These are phyloP conservation scores for Masticophis lateralis DNA, from an alignment of 2,797 vertebrate species.

Conservation along the genomic window DNA sequence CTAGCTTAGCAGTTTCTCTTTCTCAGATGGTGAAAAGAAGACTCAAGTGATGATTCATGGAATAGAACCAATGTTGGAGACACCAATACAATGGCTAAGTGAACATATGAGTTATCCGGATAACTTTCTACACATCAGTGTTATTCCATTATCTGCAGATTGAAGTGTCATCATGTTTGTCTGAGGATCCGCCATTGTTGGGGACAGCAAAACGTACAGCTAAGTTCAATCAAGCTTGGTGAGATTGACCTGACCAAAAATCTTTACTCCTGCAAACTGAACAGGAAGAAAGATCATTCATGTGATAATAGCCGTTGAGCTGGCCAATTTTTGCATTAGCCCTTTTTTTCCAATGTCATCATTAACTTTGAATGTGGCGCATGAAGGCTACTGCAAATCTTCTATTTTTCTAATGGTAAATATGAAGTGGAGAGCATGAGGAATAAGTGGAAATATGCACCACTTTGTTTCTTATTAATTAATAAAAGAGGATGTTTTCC, in stretches of 20 bases:
- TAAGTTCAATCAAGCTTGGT: constrained; percentile 38
- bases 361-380: constrained; percentile 68
- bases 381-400: constrained; percentile 68
- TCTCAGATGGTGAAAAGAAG: constrained; percentile 85
- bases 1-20: constrained; percentile 53
- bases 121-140: constrained; percentile 97
- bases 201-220: constrained; percentile 56
- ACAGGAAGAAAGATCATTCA: constrained; percentile 71
- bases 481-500: constrained; percentile 76
- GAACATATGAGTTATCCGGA: constrained; percentile 98
- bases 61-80: constrained; percentile 95
- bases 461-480: constrained; percentile 74
- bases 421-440: constrained; percentile 65
- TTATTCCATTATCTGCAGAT: constrained; percentile 84
- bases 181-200: constrained; percentile 55
- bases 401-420: constrained; percentile 70
- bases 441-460: constrained; percentile 70
- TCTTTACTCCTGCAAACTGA: constrained; percentile 67
- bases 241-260: constrained; percentile 69
- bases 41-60: constrained; percentile 95
- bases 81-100: constrained; percentile 95
- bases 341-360: constrained; percentile 66
- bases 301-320: constrained; percentile 66
- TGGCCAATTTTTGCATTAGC: constrained; percentile 68
- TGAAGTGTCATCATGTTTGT: constrained; percentile 69